Conservation (phyloP, 2,888 invertebrate genomes). For the Pterostichus madidus region DNA sequence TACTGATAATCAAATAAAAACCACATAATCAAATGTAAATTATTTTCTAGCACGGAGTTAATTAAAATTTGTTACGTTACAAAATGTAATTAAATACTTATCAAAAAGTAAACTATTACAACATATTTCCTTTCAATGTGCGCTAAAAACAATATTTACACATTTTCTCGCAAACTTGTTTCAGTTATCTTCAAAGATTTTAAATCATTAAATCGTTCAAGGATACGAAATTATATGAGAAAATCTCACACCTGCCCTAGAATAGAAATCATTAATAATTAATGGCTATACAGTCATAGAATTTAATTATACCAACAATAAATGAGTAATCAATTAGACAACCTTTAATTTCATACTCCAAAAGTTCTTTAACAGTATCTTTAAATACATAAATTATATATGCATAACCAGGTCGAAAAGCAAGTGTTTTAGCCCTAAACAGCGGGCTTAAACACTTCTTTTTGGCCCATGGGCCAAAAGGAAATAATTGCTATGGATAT, state of each 20-base stretch:
- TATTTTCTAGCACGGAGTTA: neutral
- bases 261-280: neutral
- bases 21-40: neutral
- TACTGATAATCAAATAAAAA: neutral
- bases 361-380: no score
- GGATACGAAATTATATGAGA: neutral
- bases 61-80: neutral
- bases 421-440: no score
- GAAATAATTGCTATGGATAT: no score
- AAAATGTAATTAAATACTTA: constrained; percentile 25
- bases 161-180: constrained; percentile 6
- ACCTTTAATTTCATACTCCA: no score
- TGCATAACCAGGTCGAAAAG: no score
- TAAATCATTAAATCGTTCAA: neutral
- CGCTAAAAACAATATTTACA: constrained; percentile 7
- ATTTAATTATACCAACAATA: no score
- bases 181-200: neutral
- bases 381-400: no score
- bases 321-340: no score
- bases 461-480: no score
- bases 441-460: no score
- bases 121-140: constrained; percentile 7
- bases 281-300: neutral
- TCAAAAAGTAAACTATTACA: constrained; percentile 37
- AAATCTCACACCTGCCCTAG: neutral